phyloP scores from a whole-genome alignment of 2,113 vertebrate species.

The Eira barbara region DNA sequence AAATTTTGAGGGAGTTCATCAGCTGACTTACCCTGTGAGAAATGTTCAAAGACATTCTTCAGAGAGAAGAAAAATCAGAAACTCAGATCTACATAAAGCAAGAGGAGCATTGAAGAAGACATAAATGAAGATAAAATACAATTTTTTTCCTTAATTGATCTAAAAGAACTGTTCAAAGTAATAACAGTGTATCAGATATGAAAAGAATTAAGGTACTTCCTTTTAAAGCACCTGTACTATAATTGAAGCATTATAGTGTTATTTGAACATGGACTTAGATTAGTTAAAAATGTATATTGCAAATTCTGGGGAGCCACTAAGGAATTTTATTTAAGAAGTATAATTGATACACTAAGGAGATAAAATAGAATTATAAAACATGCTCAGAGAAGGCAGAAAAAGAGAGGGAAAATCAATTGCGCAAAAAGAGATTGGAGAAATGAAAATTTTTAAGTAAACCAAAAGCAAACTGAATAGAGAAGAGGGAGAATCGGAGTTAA shows the following conservation, averaged over 20 bases:
- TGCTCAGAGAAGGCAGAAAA: neutral
- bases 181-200: neutral
- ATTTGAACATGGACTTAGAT: neutral
- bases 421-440: neutral
- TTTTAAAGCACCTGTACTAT: neutral
- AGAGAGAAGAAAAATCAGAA: neutral
- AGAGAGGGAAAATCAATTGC: neutral
- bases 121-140: neutral
- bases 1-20: neutral
- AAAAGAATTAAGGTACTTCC: neutral
- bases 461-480: neutral
- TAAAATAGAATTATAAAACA: neutral
- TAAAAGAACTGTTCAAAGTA: neutral
- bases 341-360: neutral
- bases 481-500: neutral
- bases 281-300: neutral
- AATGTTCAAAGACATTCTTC: neutral
- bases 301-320: neutral
- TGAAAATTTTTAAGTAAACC: constrained; percentile 27
- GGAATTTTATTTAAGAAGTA: neutral
- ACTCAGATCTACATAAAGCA: neutral
- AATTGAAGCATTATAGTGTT: neutral
- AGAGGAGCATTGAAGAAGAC: neutral
- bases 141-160: neutral
- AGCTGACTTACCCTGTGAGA: neutral